phyloP scores from a whole-genome alignment of 2,113 vertebrate genomes.

The Passerina amoena region DNA sequence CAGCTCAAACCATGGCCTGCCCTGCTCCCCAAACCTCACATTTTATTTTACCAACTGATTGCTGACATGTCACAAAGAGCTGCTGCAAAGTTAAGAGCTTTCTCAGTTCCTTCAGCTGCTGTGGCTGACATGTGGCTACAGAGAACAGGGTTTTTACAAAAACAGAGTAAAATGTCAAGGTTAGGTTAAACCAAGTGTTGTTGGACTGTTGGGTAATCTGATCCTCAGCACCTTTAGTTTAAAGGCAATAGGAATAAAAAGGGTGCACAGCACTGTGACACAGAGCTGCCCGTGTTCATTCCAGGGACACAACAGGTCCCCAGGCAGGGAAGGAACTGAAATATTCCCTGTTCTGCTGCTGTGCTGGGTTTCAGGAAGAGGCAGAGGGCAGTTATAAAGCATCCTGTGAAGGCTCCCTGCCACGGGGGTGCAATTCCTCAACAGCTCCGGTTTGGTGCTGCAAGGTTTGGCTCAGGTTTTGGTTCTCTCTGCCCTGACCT shows the following conservation, averaged over 20 bases:
- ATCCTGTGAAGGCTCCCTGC: neutral
- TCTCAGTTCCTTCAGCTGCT: neutral
- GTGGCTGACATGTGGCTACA: neutral
- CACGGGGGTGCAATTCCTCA: neutral
- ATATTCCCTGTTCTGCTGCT: neutral
- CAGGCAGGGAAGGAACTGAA: neutral
- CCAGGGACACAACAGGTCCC: neutral
- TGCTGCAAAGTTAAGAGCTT: neutral
- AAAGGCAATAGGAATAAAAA: neutral
- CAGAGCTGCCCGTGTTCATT: accelerated
- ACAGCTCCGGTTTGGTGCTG: accelerated
- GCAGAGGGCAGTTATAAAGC: neutral
- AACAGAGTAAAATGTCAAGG: neutral
- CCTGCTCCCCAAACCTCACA: neutral
- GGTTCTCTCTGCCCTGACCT: neutral
- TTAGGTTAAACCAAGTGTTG: neutral
- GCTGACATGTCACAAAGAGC: neutral
- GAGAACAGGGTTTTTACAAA: neutral
- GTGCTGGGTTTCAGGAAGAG: neutral
- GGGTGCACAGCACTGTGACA: neutral
- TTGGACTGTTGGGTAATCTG: neutral
- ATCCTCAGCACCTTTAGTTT: neutral
- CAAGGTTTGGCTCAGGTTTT: no score
- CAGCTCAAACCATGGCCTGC: neutral
- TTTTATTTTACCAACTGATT: neutral